Conservation (phyloP, 2,888 invertebrate species). For the Drosophila buzzatii region DNA sequence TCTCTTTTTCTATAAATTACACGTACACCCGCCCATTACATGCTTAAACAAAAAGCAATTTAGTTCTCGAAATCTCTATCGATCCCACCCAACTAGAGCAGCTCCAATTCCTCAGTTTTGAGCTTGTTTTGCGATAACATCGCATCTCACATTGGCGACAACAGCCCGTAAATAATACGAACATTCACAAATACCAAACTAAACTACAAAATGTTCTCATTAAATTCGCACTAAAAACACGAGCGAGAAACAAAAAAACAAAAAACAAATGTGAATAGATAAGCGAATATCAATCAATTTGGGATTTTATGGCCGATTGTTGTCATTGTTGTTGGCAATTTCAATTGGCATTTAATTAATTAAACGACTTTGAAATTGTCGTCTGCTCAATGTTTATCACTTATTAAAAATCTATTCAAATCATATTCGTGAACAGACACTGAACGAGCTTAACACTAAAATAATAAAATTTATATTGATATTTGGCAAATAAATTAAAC, state of each 20-base stretch:
- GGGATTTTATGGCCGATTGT: conserved; percentile 59
- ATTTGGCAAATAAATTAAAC: conserved; percentile 72
- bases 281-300: conserved; percentile 66
- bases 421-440: conserved; percentile 25
- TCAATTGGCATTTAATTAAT: conserved; percentile 81
- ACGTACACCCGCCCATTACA: neutral
- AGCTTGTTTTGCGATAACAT: conserved; percentile 5
- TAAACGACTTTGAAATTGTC: conserved; percentile 77
- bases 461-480: conserved; percentile 70
- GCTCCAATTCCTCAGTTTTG: neutral
- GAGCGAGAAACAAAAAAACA: neutral
- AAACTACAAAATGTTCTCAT: conserved; percentile 58
- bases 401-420: conserved; percentile 76
- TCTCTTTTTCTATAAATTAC: neutral
- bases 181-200: neutral
- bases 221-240: conserved; percentile 42
- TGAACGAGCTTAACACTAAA: conserved; percentile 16
- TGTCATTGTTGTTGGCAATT: conserved; percentile 50
- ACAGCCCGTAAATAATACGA: conserved; percentile 29
- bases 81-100: neutral
- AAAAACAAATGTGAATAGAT: neutral
- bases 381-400: conserved; percentile 67
- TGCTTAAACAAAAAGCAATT: neutral
- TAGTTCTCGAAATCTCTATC: neutral
- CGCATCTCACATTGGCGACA: conserved; percentile 17